Evolutionary conservation across 2,888 invertebrate genomes (phyloP).

Genomic region (Sclerodermus sp.): DNA sequence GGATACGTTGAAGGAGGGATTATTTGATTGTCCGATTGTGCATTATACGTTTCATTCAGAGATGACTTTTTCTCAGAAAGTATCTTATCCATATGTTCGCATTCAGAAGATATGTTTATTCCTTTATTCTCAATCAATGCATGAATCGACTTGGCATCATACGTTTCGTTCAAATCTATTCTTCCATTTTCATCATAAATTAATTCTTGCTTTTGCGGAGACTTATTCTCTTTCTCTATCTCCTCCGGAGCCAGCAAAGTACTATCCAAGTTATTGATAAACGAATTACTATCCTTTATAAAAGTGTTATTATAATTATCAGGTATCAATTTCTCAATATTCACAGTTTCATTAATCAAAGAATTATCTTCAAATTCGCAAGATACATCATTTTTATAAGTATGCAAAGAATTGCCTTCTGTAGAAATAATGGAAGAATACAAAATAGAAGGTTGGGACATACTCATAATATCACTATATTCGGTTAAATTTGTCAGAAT

Average conservation of each 20-base stretch:
- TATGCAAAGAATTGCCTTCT: background rate
- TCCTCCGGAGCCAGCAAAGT: constrained; percentile 8
- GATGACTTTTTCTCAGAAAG: background rate
- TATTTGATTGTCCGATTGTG: background rate
- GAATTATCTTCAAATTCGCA: constrained; percentile 15
- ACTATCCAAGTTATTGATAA: constrained; percentile 3
- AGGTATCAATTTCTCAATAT: background rate
- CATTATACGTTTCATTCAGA: background rate
- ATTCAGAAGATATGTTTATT: too few relatives aligned
- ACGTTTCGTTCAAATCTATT: constrained; percentile 1
- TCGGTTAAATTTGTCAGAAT: constrained; percentile 49
- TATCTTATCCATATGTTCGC: too few relatives aligned
- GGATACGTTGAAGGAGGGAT: background rate
- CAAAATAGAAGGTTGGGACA: constrained; percentile 48
- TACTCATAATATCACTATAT: constrained; percentile 46
- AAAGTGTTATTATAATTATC: background rate
- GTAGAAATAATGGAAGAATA: constrained; percentile 35
- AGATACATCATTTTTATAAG: constrained; percentile 11
- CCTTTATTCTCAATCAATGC: too few relatives aligned
- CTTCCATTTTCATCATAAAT: background rate
- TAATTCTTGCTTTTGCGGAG: background rate
- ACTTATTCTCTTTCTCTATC: background rate
- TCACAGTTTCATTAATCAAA: constrained; percentile 4
- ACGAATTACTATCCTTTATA: constrained; percentile 11
- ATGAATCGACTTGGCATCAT: background rate